Conservation (phyloP, 2,888 invertebrate genomes). For the Theretra japonica region DNA sequence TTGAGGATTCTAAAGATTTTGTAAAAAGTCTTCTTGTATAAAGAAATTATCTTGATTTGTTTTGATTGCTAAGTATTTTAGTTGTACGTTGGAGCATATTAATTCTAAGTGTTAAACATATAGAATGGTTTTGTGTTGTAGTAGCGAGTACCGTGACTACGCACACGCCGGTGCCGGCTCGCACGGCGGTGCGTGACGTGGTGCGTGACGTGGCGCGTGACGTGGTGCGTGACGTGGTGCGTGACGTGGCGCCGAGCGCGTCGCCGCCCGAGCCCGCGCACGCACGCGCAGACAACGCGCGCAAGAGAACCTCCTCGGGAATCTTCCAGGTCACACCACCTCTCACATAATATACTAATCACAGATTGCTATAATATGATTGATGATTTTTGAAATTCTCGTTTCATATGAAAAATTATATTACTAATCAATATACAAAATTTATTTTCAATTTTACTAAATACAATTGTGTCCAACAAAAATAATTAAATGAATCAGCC, state of each 20-base stretch:
- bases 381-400: not conserved
- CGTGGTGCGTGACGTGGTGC: conserved; percentile 13
- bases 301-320: conserved; percentile 23
- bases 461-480: no score
- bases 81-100: not conserved
- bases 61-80: no score
- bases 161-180: conserved; percentile 6
- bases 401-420: not conserved
- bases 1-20: no score
- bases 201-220: not conserved
- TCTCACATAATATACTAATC: no score
- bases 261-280: not conserved
- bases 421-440: no score
- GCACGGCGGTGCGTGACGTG: no score
- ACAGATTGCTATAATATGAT: not conserved
- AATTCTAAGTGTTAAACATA: not conserved
- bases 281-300: not conserved
- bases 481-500: no score
- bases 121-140: not conserved
- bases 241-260: not conserved
- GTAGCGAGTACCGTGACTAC: conserved; percentile 19
- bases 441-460: no score
- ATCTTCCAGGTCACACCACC: not conserved
- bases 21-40: no score
- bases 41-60: no score